phyloP scores from a whole-genome alignment of 2,888 invertebrate species.

The Pegoplata infirma region DNA sequence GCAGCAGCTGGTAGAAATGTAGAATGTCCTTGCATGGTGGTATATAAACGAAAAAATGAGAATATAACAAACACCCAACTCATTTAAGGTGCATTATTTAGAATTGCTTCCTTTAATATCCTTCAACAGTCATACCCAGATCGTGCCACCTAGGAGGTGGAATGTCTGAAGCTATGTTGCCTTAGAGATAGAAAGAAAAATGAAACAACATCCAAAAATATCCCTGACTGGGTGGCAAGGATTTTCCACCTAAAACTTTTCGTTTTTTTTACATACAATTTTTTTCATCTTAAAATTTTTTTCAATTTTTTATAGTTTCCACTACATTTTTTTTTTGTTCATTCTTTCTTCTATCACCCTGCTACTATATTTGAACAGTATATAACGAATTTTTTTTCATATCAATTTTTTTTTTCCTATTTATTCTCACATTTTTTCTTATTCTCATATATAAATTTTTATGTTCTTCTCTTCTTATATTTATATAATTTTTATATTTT shows the following conservation, averaged over 20 bases:
- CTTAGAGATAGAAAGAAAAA: conserved; percentile 26
- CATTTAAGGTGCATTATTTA: conserved; percentile 47
- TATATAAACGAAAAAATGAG: conserved; percentile 20
- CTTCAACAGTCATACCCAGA: no score
- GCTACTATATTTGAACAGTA: neutral
- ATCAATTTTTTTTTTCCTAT: conserved; percentile 52
- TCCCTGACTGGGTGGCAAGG: neutral
- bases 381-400: conserved; percentile 35
- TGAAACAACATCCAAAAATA: conserved; percentile 3
- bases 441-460: conserved; percentile 31
- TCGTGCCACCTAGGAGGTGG: neutral
- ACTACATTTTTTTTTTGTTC: conserved; percentile 21
- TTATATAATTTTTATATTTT: conserved; percentile 35
- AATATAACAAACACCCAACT: conserved; percentile 23
- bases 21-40: conserved; percentile 38
- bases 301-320: conserved; percentile 45
- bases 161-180: neutral
- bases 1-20: conserved; percentile 17
- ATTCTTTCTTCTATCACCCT: conserved; percentile 24
- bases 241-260: conserved; percentile 34
- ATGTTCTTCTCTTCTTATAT: conserved; percentile 39
- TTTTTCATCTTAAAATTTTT: no score
- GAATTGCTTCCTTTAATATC: neutral
- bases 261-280: conserved; percentile 38
- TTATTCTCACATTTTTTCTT: conserved; percentile 57